Percentiles rank a stretch among this genome's conserved stretches.
These are phyloP conservation scores for Acanthosepion pharaonis DNA, from an alignment of 2,888 invertebrate species.

Conservation along the genomic window DNA sequence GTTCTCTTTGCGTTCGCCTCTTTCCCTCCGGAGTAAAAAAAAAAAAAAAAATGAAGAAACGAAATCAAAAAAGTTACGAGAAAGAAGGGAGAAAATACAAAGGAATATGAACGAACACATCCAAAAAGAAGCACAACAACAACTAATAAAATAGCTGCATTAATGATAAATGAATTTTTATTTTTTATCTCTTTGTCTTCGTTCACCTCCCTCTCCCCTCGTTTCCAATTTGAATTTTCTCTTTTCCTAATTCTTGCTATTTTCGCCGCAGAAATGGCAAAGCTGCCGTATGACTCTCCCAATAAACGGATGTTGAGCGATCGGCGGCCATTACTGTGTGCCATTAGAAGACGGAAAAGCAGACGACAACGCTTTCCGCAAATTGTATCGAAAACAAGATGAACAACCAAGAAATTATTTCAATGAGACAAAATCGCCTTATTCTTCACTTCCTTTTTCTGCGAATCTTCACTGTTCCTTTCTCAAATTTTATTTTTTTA, in stretches of 20 bases:
- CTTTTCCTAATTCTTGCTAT: constrained; percentile 4
- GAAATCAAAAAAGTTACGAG: neutral
- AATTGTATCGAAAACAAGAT: neutral
- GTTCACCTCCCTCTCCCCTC: neutral
- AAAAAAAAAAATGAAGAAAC: neutral
- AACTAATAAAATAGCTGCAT: neutral
- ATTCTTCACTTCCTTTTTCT: constrained; percentile 1
- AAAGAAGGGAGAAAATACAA: neutral
- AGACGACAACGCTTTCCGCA: constrained; percentile 8
- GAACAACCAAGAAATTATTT: constrained; percentile 20
- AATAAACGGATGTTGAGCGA: neutral
- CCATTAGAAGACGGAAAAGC: constrained; percentile 33
- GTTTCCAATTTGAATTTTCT: neutral
- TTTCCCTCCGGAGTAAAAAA: neutral
- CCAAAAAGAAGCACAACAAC: neutral
- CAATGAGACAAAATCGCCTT: constrained; percentile 33
- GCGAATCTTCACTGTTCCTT: neutral
- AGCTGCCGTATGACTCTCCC: neutral
- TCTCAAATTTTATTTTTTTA: neutral
- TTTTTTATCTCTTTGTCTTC: neutral
- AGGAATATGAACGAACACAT: neutral
- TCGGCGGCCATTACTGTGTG: neutral
- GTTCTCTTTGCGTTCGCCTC: neutral
- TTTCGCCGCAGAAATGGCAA: neutral
- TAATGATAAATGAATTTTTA: neutral